Evolutionary conservation across 2,113 vertebrate genomes (phyloP).

Genomic region (Dicerorhinus sumatrensis): DNA sequence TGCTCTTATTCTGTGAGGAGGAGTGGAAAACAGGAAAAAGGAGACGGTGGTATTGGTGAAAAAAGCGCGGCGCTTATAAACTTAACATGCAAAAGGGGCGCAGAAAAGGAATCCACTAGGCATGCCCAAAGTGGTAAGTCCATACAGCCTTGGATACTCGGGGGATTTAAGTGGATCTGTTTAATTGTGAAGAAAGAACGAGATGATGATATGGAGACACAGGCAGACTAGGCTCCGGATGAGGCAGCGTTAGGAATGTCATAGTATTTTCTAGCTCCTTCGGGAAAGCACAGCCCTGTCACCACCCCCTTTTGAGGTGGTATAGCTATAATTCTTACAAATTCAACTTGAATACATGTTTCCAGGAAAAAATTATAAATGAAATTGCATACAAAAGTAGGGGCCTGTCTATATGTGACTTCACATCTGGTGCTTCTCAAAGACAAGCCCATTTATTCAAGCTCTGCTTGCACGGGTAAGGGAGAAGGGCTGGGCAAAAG

Average conservation of each 20-base stretch:
- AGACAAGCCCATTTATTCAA: too few species aligned
- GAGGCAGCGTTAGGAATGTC: accelerated
- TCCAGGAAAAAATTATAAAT: accelerated
- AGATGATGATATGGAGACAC: accelerated
- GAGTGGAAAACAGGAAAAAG: background rate
- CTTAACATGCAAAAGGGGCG: background rate
- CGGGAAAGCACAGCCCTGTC: accelerated
- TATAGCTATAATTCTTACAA: accelerated
- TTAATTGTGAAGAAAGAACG: too few species aligned
- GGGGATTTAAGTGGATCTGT: background rate
- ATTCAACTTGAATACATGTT: accelerated
- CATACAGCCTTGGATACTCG: accelerated
- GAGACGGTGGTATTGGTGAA: background rate
- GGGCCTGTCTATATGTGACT: background rate
- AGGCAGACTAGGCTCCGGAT: accelerated
- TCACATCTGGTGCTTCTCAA: accelerated
- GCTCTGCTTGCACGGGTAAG: accelerated
- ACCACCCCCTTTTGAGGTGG: accelerated
- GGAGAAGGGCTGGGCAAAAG: background rate
- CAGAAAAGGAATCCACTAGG: accelerated
- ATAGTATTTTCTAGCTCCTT: accelerated
- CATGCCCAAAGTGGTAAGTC: accelerated
- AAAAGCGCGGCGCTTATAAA: accelerated
- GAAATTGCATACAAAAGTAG: accelerated
- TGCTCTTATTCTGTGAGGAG: background rate